These are phyloP conservation scores for Danio tinwini DNA, from an alignment of 2,797 vertebrate species.

Conservation along the genomic window DNA sequence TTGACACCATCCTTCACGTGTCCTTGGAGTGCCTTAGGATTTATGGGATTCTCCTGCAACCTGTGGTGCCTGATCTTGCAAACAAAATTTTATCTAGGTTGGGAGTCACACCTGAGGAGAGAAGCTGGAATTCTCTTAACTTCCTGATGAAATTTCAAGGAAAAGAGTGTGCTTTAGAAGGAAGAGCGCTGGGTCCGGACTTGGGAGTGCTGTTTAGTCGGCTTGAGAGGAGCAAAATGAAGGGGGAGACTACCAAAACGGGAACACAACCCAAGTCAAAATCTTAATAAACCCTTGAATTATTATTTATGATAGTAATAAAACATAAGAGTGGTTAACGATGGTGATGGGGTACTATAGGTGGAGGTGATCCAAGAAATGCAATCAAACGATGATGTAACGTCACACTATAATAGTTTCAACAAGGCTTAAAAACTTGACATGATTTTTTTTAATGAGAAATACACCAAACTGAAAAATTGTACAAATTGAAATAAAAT, in stretches of 20 bases:
- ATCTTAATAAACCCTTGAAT: not conserved
- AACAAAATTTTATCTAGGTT: constrained; percentile 86
- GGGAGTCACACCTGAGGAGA: constrained; percentile 78
- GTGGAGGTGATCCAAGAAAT: not conserved
- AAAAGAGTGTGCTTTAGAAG: constrained; percentile 82
- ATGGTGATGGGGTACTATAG: not conserved
- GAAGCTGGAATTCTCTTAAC: constrained; percentile 72
- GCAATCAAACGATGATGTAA: not conserved
- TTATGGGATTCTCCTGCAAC: constrained; percentile 90
- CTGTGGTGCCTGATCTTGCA: constrained; percentile 82
- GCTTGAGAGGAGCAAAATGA: constrained; percentile 69
- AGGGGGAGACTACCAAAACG: constrained; percentile 58
- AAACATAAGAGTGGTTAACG: not conserved
- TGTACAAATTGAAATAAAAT: constrained; percentile 86
- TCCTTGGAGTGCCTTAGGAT: constrained; percentile 89
- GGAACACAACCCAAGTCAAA: not conserved
- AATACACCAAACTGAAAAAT: constrained; percentile 86
- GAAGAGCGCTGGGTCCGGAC: constrained; percentile 84
- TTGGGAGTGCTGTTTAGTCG: constrained; percentile 85
- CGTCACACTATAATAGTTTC: not conserved
- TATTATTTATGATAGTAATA: not conserved
- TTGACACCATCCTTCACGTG: constrained; percentile 86
- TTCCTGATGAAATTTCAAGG: constrained; percentile 82
- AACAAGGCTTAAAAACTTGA: constrained; percentile 75
- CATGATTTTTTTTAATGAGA: constrained; percentile 86